These are phyloP conservation scores for Drosophila pandora DNA, from an alignment of 1,140 invertebrate genomes.

Conservation along the genomic window DNA sequence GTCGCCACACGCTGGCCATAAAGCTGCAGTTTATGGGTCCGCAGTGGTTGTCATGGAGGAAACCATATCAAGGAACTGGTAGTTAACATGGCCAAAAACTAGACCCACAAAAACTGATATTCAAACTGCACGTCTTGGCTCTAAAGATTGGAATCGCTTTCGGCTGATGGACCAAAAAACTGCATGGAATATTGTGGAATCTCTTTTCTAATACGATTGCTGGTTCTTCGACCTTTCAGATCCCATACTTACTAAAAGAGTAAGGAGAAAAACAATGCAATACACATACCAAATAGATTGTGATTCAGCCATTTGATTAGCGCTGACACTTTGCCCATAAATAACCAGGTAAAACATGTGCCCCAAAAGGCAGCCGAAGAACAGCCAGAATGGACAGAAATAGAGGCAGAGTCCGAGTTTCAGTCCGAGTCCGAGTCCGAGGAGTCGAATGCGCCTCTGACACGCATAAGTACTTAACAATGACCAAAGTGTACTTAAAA, in stretches of 20 bases:
- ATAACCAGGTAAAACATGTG: conserved; percentile 81
- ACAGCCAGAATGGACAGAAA: neutral
- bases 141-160: conserved; percentile 37
- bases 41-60: conserved; percentile 1
- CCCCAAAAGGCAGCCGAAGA: conserved; percentile 58
- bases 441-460: conserved; percentile 57
- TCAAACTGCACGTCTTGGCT: conserved; percentile 23
- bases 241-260: conserved; percentile 17
- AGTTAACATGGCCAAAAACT: conserved; percentile 34
- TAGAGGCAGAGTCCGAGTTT: neutral
- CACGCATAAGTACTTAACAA: conserved; percentile 83
- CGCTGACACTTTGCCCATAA: conserved; percentile 83
- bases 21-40: conserved; percentile 64
- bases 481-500: conserved; percentile 81
- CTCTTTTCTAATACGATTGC: conserved; percentile 18
- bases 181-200: conserved; percentile 30
- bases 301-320: conserved; percentile 81
- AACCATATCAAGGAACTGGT: conserved; percentile 46
- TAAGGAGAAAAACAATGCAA: conserved; percentile 27
- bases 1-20: conserved; percentile 54
- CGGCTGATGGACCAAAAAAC: conserved; percentile 27
- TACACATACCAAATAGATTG: conserved; percentile 58
- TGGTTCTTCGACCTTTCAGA: conserved; percentile 43
- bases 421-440: conserved; percentile 1
- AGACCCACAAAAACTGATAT: conserved; percentile 12